phyloP scores from a whole-genome alignment of 2,888 invertebrate species.

The Baronia brevicornis region DNA sequence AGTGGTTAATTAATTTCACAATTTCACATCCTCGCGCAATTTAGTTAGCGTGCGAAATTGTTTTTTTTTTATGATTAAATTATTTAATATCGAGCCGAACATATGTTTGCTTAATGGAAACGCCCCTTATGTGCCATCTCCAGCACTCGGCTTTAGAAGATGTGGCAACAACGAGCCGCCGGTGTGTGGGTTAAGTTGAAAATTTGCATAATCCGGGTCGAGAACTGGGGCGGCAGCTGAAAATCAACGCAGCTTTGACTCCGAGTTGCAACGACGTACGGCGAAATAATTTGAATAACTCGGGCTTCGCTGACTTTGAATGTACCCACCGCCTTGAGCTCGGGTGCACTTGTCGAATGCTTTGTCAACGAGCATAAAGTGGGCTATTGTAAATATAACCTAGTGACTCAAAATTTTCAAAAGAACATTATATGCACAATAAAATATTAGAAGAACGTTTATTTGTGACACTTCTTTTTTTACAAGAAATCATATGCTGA shows the following conservation, averaged over 20 bases:
- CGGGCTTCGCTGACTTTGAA: constrained; percentile 4
- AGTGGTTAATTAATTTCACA: no score
- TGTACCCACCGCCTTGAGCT: background rate
- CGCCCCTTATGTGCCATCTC: constrained; percentile 2
- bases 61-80: background rate
- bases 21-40: no score
- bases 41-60: background rate
- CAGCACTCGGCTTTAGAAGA: constrained; percentile 1
- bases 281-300: constrained; percentile 4
- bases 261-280: background rate
- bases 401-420: no score
- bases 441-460: no score
- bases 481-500: no score
- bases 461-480: no score
- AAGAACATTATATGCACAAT: no score
- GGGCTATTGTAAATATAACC: no score
- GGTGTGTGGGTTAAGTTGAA: constrained; percentile 13
- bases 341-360: no score
- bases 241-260: constrained; percentile 10
- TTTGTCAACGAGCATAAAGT: no score
- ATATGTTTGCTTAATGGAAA: constrained; percentile 4
- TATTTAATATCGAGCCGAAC: background rate
- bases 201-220: constrained; percentile 14
- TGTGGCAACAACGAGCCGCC: background rate
- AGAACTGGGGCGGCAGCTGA: constrained; percentile 11